phyloP scores from a whole-genome alignment of 2,113 vertebrate genomes.

The Bettongia penicillata region DNA sequence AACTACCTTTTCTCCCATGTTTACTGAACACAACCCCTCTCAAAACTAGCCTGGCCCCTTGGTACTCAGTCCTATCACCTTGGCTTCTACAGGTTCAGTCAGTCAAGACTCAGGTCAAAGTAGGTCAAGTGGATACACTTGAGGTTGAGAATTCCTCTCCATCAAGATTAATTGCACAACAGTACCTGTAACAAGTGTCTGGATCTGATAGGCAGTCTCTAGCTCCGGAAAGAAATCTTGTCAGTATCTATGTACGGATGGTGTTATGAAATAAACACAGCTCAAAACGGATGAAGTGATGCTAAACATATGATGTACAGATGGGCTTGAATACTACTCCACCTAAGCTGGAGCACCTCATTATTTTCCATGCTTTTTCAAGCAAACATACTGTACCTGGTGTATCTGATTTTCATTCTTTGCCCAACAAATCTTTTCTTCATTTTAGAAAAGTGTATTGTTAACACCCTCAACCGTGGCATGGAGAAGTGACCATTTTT shows the following conservation, averaged over 20 bases:
- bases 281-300: not conserved
- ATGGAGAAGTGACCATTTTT: not conserved
- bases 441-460: not conserved
- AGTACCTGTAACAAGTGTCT: not conserved
- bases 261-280: not conserved
- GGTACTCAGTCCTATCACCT: not conserved
- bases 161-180: not conserved
- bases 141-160: not conserved
- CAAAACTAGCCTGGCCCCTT: not conserved
- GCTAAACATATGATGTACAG: not conserved
- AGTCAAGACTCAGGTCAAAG: too few species aligned
- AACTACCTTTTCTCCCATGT: not conserved
- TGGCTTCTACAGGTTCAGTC: not conserved
- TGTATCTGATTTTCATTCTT: not conserved
- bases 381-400: not conserved
- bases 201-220: not conserved
- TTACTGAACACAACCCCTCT: not conserved
- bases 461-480: not conserved
- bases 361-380: not conserved
- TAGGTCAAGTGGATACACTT: not conserved
- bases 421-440: not conserved
- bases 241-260: not conserved
- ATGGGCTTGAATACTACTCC: not conserved
- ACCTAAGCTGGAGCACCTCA: not conserved
- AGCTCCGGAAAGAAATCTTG: not conserved